A percentile compares a stretch with the other conserved stretches of the same genome.
These are phyloP conservation scores for Scolopax bukidnonensis DNA, from an alignment of 2,797 vertebrate species.

Conservation along the genomic window DNA sequence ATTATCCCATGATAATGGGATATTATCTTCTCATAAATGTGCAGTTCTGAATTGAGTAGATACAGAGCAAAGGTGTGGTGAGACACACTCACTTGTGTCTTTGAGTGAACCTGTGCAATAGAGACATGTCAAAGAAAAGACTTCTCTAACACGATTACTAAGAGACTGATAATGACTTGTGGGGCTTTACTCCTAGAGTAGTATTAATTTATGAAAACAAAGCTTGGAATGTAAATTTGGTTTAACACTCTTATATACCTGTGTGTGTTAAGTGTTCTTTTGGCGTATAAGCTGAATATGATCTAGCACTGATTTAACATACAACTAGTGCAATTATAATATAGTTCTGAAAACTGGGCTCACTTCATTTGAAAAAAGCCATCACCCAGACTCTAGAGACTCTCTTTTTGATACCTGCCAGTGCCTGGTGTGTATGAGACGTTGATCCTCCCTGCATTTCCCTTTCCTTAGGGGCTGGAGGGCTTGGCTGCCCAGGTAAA, in stretches of 20 bases:
- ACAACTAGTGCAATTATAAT: not conserved
- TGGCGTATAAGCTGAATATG: not conserved
- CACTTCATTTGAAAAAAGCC: not conserved
- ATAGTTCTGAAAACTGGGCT: not conserved
- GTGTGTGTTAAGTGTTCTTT: not conserved
- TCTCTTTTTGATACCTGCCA: not conserved
- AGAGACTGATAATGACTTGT: not conserved
- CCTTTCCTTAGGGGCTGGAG: not conserved
- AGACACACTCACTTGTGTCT: not conserved
- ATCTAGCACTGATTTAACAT: not conserved
- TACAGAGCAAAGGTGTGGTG: not conserved
- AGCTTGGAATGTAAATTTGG: not conserved
- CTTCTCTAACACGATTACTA: not conserved
- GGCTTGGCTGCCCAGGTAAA: not conserved
- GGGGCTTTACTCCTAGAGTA: not conserved
- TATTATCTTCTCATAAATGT: not conserved
- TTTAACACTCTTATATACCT: not conserved
- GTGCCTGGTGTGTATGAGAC: not conserved
- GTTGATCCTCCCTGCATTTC: not conserved
- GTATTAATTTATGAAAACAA: not conserved
- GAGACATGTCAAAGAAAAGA: not conserved
- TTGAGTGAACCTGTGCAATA: not conserved
- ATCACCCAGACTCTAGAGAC: not conserved
- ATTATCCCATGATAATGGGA: not conserved
- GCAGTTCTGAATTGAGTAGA: not conserved